A percentile compares a stretch with the other conserved stretches of the same genome.
phyloP scores from a whole-genome alignment of 1,140 invertebrate genomes.

The Neodiprion fabricii region DNA sequence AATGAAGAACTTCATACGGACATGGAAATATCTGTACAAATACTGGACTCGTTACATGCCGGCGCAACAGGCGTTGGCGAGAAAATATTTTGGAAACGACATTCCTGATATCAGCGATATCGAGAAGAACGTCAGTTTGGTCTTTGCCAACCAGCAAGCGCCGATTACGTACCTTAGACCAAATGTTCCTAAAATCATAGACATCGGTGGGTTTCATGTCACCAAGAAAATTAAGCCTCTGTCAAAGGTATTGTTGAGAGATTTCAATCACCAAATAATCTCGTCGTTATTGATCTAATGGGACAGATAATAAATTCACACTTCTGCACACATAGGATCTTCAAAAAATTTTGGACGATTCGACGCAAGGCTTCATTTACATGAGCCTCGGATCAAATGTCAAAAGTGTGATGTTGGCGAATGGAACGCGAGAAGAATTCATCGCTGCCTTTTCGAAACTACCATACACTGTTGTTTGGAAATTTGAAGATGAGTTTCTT shows the following conservation, averaged over 20 bases:
- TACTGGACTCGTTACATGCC: constrained; percentile 2
- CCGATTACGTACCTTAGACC: constrained; percentile 62
- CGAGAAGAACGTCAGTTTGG: constrained; percentile 49
- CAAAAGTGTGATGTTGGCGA: constrained; percentile 41
- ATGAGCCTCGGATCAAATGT: constrained; percentile 64
- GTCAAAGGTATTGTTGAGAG: constrained; percentile 37
- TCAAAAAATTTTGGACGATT: constrained; percentile 53
- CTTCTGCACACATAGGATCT: constrained; percentile 49
- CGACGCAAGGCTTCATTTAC: constrained; percentile 64
- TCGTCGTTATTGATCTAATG: no score
- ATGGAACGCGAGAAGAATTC: constrained; percentile 41
- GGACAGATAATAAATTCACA: no score
- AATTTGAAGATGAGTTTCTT: constrained; percentile 33
- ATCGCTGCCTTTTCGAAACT: constrained; percentile 58
- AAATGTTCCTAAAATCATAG: constrained; percentile 60
- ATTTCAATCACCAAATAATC: no score
- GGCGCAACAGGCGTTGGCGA: constrained; percentile 34
- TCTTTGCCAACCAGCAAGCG: constrained; percentile 66
- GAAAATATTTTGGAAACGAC: constrained; percentile 46
- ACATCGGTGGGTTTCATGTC: constrained; percentile 63
- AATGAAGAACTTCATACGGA: not conserved
- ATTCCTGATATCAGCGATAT: constrained; percentile 38
- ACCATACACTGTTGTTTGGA: constrained; percentile 43
- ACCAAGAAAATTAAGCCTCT: constrained; percentile 25
- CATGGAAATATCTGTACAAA: not conserved